These are phyloP conservation scores for Plutomurus gul DNA, from an alignment of 1,140 invertebrate genomes.

Conservation along the genomic window DNA sequence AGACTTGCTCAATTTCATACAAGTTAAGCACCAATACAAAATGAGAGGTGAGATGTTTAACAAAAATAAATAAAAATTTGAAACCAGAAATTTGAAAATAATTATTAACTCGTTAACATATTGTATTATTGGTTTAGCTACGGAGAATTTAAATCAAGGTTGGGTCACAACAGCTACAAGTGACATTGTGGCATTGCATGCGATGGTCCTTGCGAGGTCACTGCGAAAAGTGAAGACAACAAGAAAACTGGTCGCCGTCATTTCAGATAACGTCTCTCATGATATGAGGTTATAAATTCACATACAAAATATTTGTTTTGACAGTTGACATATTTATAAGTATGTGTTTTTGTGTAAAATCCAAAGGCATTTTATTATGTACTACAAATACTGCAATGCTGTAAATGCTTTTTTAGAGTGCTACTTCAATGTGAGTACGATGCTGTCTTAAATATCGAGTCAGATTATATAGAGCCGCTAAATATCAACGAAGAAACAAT, in stretches of 20 bases:
- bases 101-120: too few species aligned
- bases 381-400: too few species aligned
- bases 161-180: constrained; percentile 5
- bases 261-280: background rate
- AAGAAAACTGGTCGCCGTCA: background rate
- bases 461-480: background rate
- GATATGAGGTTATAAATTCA: background rate
- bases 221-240: background rate
- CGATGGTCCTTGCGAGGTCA: background rate
- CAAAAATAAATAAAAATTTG: too few species aligned
- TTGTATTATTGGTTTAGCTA: background rate
- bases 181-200: background rate
- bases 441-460: background rate
- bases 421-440: background rate
- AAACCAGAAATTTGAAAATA: too few species aligned
- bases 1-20: too few species aligned
- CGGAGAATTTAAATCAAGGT: background rate
- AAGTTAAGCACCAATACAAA: too few species aligned
- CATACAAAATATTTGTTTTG: too few species aligned
- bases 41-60: too few species aligned
- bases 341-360: too few species aligned
- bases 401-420: background rate
- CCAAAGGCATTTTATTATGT: too few species aligned
- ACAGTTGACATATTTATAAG: too few species aligned
- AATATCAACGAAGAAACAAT: background rate